Evolutionary conservation across 2,797 vertebrate species (phyloP), one percentile per base, ranked within the genome.

Genomic region (Bradypodion pumilum): DNA sequence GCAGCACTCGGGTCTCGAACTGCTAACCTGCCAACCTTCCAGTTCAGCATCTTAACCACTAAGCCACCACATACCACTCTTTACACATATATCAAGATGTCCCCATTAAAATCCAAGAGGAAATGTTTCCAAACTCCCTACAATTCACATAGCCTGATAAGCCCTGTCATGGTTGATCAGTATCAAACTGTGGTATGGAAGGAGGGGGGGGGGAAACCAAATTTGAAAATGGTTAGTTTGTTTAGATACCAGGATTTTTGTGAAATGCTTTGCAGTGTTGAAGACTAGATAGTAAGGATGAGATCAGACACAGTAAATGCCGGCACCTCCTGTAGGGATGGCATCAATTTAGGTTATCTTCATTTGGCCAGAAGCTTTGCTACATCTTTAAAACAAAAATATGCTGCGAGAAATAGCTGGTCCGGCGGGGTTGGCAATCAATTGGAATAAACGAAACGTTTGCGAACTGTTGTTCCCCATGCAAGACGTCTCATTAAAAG

Each of bases 401-500:
- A 8, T 6, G 2, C 29, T 5, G 16, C 25, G 15, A 59, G 52
- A n/a, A 81, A 27, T 2, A 3, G 3, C 42, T 19, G 70, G 59
- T 46, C 80, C 59, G 35, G 42, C 19, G 4, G 56, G 80, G 69
- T 19, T 23, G 8, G 59, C 6, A 60, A 82, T 82, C 80, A 35
- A 37, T 35, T 4, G 40, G 69, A 73, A 73, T 44, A 44, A 81
- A 40, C 52, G 52, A 62, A 81, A 73, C 29, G 16, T 9, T 60
- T 32, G 37, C 23, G 68, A 73, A 73, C 72, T 44, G 16, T 15
- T 62, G 56, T 44, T 69, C 25, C 37, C 52, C 44, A 59, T 32
- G 69, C 52, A 62, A 60, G 69, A 60, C 15, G 5, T 73, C 68
- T 81, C 68, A 73, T 81, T 72, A 81, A 56, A 73, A 81, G 69